Evolutionary conservation across 2,113 vertebrate genomes (phyloP).

Genomic region (Leucopternis melanops): DNA sequence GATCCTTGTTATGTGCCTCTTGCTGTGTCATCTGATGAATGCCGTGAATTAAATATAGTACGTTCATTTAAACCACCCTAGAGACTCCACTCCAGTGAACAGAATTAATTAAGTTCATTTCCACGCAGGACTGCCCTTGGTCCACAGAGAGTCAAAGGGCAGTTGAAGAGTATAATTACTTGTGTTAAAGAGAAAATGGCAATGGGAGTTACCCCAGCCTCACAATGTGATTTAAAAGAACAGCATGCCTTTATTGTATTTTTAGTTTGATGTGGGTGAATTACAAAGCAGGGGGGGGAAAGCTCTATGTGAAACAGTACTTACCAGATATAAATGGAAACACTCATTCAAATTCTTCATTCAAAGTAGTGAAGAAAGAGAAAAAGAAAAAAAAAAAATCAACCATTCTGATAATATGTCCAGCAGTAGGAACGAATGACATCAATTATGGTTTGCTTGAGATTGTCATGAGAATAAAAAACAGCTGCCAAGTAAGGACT

Average conservation of each 20-base stretch:
- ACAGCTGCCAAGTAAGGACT: background rate
- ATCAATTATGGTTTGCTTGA: background rate
- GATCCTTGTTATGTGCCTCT: too few species aligned
- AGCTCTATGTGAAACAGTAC: constrained; percentile 31
- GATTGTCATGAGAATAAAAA: constrained; percentile 10
- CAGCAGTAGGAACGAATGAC: background rate
- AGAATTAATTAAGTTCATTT: constrained; percentile 72
- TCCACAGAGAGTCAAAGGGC: constrained; percentile 64
- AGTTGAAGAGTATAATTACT: constrained; percentile 67
- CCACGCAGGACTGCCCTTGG: constrained; percentile 48
- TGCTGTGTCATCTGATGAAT: too few species aligned
- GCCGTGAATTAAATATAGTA: too few species aligned
- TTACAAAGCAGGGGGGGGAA: background rate
- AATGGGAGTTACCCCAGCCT: constrained; percentile 3
- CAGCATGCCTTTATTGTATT: constrained; percentile 50
- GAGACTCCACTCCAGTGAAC: constrained; percentile 36
- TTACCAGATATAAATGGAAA: constrained; percentile 58
- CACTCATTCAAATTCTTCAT: constrained; percentile 23
- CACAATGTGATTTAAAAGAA: constrained; percentile 51
- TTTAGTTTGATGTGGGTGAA: constrained; percentile 54
- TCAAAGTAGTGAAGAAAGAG: background rate
- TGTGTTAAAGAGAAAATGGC: constrained; percentile 63
- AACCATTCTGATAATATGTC: background rate
- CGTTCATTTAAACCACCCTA: too few species aligned
- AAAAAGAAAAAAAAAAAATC: background rate